These are phyloP conservation scores for Rynchops niger DNA, from an alignment of 2,113 vertebrate genomes.

Conservation along the genomic window DNA sequence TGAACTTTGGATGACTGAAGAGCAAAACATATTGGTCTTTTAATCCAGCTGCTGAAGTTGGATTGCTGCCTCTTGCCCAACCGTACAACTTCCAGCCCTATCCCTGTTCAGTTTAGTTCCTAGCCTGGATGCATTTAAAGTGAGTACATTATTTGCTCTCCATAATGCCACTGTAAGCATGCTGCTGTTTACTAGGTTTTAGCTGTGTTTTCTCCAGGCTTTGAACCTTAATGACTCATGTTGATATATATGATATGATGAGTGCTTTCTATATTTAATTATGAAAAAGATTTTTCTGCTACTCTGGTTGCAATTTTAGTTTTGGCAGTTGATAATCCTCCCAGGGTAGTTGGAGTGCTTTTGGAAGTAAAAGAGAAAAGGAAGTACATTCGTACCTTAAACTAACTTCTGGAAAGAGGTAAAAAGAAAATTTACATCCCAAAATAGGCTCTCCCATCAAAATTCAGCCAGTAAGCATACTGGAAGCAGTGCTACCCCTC, in stretches of 20 bases:
- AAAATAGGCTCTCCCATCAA: background rate
- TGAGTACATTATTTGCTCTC: background rate
- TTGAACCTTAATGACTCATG: constrained; percentile 12
- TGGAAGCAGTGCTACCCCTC: background rate
- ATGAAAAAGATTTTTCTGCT: background rate
- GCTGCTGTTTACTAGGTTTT: background rate
- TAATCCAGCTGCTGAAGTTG: constrained; percentile 22
- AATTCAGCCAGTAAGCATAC: background rate
- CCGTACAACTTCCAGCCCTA: background rate
- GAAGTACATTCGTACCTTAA: background rate
- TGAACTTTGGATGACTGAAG: constrained; percentile 43
- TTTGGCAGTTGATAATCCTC: background rate
- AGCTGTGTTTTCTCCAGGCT: background rate
- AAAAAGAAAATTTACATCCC: background rate
- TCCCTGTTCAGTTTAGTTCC: background rate
- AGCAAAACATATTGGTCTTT: constrained; percentile 6
- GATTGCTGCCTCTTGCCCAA: background rate
- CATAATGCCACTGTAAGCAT: background rate
- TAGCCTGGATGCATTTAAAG: constrained; percentile 2
- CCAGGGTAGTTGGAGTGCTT: background rate
- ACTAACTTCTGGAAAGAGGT: background rate
- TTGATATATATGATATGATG: background rate
- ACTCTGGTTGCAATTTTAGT: background rate
- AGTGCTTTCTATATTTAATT: constrained; percentile 11
- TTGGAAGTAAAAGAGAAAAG: background rate